Conservation (phyloP, 37 sponge, comb jelly and placozoan genomes). For the Oopsacas minuta region DNA sequence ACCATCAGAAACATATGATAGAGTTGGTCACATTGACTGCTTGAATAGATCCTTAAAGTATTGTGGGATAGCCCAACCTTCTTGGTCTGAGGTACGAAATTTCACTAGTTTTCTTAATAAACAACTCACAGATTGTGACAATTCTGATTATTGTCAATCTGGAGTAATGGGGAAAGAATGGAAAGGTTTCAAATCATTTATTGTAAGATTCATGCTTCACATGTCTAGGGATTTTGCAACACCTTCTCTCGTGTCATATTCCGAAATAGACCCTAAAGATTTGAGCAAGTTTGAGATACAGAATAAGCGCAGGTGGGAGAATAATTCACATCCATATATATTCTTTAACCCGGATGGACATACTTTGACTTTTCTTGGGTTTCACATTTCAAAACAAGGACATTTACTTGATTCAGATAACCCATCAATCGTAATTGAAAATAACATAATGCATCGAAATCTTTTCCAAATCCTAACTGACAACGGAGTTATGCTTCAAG, state of each 20-base stretch:
- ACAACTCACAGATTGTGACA: constrained; percentile 61
- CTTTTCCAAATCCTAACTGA: not conserved
- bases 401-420: constrained; percentile 16
- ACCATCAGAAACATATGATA: not conserved
- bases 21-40: not conserved
- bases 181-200: constrained; percentile 70
- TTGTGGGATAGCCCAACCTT: constrained; percentile 55
- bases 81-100: constrained; percentile 69
- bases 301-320: constrained; percentile 40
- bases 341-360: constrained; percentile 73
- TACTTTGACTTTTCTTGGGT: constrained; percentile 78
- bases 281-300: constrained; percentile 33
- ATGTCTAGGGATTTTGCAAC: constrained; percentile 85
- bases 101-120: constrained; percentile 64
- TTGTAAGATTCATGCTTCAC: constrained; percentile 73
- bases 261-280: not conserved
- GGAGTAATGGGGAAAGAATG: not conserved
- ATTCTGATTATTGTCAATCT: constrained; percentile 41
- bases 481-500: constrained; percentile 4
- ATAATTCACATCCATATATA: constrained; percentile 78
- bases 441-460: constrained; percentile 30
- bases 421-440: constrained; percentile 5
- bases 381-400: constrained; percentile 22
- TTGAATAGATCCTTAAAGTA: constrained; percentile 18
- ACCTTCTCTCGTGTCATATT: constrained; percentile 49